phyloP scores from a whole-genome alignment of 2,797 vertebrate genomes.

The Pseudochaenichthys georgianus region DNA sequence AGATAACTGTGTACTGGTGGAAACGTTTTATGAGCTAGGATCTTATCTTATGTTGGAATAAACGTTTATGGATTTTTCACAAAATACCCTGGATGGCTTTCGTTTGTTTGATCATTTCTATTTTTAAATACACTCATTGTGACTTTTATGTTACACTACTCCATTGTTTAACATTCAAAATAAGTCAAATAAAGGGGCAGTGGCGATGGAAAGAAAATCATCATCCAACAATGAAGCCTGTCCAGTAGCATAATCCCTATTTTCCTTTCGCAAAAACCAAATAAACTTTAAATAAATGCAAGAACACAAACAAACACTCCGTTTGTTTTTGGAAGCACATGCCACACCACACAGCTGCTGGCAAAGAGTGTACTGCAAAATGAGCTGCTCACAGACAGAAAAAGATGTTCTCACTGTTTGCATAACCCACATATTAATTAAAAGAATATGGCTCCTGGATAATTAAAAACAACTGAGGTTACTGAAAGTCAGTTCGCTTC shows the following conservation, averaged over 20 bases:
- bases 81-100: conserved; percentile 3
- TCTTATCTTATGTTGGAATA: conserved; percentile 4
- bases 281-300: conserved; percentile 10
- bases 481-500: conserved; percentile 51
- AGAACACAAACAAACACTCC: conserved; percentile 2
- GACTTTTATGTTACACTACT: not conserved
- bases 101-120: not conserved
- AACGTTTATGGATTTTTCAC: not conserved
- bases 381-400: conserved; percentile 11
- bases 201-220: not conserved
- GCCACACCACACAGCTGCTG: conserved; percentile 24
- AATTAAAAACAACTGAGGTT: conserved; percentile 73
- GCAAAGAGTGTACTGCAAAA: not conserved
- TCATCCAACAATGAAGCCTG: not conserved
- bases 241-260: conserved; percentile 8
- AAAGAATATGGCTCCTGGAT: conserved; percentile 54
- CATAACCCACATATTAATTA: conserved; percentile 62
- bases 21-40: not conserved
- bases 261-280: not conserved
- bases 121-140: not conserved
- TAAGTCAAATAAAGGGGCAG: conserved; percentile 5
- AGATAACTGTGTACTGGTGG: not conserved
- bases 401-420: conserved; percentile 50
- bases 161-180: not conserved
- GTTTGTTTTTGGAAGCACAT: conserved; percentile 13